Evolutionary conservation across 2,113 vertebrate genomes (phyloP), one percentile per base, ranked within the genome.

Genomic region (Serilophus lunatus): DNA sequence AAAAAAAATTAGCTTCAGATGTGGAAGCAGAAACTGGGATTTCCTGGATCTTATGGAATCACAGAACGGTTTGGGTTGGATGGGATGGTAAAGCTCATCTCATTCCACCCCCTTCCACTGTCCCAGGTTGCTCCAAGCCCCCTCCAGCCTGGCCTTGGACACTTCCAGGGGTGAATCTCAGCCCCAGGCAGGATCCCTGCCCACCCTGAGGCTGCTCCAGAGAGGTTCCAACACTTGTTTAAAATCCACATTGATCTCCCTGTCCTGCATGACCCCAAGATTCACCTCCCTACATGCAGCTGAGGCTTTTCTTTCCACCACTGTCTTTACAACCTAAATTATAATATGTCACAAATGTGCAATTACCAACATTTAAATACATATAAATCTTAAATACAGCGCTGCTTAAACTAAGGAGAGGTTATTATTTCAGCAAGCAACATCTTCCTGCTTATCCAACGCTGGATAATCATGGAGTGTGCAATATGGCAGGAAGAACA

Each of bases 331-430:
- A 69, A 91, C 56, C 45, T 26, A 17, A 50, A 89, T 51, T 36
- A 42, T 4, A 54, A 7, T 7, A 35, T 1, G 26, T 74, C 81
- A 42, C 78, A 2, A 57, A 60, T 38, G n/a, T 60, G 61, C 85
- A 86, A 59, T 68, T 65, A 57, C 84, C 57, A 19, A 12, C 78
- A 90, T 90, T 88, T 83, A 53, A 80, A 92, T 93, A 77, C 7
- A 76, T 60, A 84, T 50, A 77, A 61, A 88, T 24, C 92, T 71
- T 88, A 82, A 91, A 57, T 6, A 85, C 0, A 79, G 79, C 66
- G 0, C 91, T 31, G 35, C 70, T 49, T 8, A 13, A 54, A 56
- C 65, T 56, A 31, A 74, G 84, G 69, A 36, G 8, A 53, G 95
- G 81, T 80, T 36, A 77, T 96, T 91, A 90, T 80, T 63, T 56